Base-by-base conservation (phyloP, 2,888 invertebrate genomes). In the Andricus curvator region DNA sequence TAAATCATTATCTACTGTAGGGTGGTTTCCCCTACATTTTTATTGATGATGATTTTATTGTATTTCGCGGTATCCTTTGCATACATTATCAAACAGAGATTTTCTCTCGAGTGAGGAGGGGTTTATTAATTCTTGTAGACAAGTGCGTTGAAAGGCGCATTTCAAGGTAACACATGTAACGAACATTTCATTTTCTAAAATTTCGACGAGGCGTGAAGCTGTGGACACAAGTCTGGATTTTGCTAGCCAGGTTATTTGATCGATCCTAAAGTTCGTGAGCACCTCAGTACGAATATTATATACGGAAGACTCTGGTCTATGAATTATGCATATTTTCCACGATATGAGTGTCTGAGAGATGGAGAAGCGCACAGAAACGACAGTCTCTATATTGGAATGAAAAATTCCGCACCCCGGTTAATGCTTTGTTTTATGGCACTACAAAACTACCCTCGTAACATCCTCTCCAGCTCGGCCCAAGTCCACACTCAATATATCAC, bases 251-350 rank as follows among this genome's bases (percentile, higher is more conserved):
- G 68, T 82, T 74, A 84, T 86, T 85, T 81, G 84, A 81, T 66
- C 84, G 81, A 85, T 82, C 85, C 83, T 83, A 74, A 74, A 74
- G 56, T 74, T 74, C n/a, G 56, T 29, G 33, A 74, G 56, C 29
- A 74, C n/a, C 74, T 74, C n/a, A 4, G n/a, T 78, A 85, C 85
- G 86, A 86, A 87, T 87, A 86, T 87, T 85, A 85, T 56, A 76
- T 77, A 70, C 64, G 74, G 65, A 67, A 80, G 79, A 82, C 77
- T 81, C 81, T 78, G 84, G 80, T 78, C 86, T 84, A 92, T 92
- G 91, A 91, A 91, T 91, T 90, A 92, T 91, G 89, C 88, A 92
- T 91, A 91, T 87, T 91, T 92, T 91, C 91, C 91, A 84, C 89
- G 89, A 90, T 91, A 90, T 88, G 92, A 91, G 91, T 91, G 89